Base-by-base conservation (phyloP, 2,888 invertebrate genomes). In the Parnassius mnemosyne region DNA sequence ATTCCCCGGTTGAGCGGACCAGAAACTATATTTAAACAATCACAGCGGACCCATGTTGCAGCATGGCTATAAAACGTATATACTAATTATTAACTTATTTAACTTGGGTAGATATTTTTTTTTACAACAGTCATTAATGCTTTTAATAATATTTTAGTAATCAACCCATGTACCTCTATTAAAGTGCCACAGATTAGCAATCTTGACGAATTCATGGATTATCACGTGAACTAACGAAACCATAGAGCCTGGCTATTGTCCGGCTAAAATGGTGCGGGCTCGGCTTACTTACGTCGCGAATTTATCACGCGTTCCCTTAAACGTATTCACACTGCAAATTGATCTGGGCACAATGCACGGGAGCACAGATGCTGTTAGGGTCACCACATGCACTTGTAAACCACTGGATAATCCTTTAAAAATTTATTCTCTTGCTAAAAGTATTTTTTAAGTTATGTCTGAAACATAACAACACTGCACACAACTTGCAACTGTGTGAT, bases 271-370 rank as follows among this genome's bases (percentile, higher is more conserved):
- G 63, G 63, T 25, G 60, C 52, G 13, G 43, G 53, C 63, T 46
- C 20, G 52, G 60, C 53, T 52, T 56, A 63, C 64, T 60, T 68
- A 60, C 61, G 61, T 59, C 57, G 55, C 52, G 25, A 53, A 64
- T 52, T 59, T 73, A 74, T 72, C 71, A 72, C 69, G 66, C 68
- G 66, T 65, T 70, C 68, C 78, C 76, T 66, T 76, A 78, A 67
- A 63, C 43, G 76, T 68, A 70, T 71, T 62, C 66, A 63, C 70
- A 69, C 72, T 65, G 72, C 73, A 74, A 75, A 76, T 74, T 74
- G 71, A 63, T 71, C 68, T 71, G 61, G 65, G 69, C 70, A 66
- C 63, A 60, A 65, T 63, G 60, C 53, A 16, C 60, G 59, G 34
- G 58, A 56, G 52, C 60, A 47, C 63, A 60, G 56, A 63, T 58